A percentile compares a stretch with the other conserved stretches of the same genome.
These are phyloP conservation scores for Silurus asotus DNA, from an alignment of 2,113 vertebrate genomes.

Conservation along the genomic window DNA sequence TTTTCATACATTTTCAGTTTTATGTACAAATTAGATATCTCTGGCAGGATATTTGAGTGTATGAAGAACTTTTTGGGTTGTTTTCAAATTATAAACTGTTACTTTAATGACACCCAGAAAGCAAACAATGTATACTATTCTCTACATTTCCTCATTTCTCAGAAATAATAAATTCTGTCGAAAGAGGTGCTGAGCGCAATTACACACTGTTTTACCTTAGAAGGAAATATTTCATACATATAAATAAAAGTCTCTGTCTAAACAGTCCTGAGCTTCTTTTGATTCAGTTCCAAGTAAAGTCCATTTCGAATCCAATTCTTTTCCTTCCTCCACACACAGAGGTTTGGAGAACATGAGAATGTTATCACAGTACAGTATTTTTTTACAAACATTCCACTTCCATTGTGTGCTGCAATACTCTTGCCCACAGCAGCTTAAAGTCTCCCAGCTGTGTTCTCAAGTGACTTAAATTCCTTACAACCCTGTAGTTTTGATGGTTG, in stretches of 20 bases:
- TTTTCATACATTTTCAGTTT: background rate
- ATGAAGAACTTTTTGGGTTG: background rate
- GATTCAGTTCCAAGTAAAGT: background rate
- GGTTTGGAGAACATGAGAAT: conserved; percentile 7
- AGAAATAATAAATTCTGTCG: background rate
- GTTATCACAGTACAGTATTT: background rate
- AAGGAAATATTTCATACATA: background rate
- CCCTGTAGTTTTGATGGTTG: background rate
- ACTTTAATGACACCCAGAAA: background rate
- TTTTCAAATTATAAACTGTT: background rate
- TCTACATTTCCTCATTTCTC: background rate
- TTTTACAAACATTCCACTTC: background rate
- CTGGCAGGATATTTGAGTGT: background rate
- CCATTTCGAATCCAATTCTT: conserved; percentile 9
- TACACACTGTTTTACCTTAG: background rate
- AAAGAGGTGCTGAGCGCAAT: background rate
- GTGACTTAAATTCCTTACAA: background rate
- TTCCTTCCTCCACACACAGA: conserved; percentile 20
- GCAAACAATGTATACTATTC: background rate
- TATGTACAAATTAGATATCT: background rate
- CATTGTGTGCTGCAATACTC: background rate
- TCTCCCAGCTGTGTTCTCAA: background rate
- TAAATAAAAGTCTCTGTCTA: background rate
- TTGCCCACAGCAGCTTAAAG: background rate
- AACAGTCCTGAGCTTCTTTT: conserved; percentile 17